These are phyloP conservation scores for Cylas formicarius DNA, from an alignment of 1,140 invertebrate genomes.

Conservation along the genomic window DNA sequence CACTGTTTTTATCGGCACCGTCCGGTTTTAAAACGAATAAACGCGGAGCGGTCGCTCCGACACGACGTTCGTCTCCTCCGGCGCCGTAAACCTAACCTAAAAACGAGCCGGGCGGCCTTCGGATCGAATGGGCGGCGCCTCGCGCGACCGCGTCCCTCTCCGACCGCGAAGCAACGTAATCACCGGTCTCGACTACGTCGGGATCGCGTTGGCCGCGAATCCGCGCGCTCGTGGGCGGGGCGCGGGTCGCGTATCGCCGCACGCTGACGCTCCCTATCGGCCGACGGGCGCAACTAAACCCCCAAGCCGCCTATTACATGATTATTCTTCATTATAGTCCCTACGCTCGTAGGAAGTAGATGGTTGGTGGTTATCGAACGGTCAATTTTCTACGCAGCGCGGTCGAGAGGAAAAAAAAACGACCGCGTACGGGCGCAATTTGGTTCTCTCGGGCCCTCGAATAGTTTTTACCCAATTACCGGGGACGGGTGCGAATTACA, in stretches of 20 bases:
- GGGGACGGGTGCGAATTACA: slow-evolving; percentile 43
- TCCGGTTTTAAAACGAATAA: too few relatives aligned
- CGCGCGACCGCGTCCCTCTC: slow-evolving; percentile 14
- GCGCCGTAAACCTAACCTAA: slow-evolving; percentile 34
- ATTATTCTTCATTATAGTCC: slow-evolving; percentile 45
- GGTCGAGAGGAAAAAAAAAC: slow-evolving; percentile 41
- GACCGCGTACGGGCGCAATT: slow-evolving; percentile 41
- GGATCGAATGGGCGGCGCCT: slow-evolving; percentile 25
- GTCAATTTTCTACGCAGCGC: slow-evolving; percentile 40
- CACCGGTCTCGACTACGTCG: slow-evolving; percentile 25
- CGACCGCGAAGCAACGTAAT: slow-evolving; percentile 18
- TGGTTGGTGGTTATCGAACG: slow-evolving; percentile 39
- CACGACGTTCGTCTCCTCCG: too few relatives aligned
- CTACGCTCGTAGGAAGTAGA: slow-evolving; percentile 44
- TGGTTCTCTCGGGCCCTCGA: slow-evolving; percentile 38
- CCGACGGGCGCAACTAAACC: slow-evolving; percentile 28
- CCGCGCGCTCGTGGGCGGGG: slow-evolving; percentile 16
- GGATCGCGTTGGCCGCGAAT: slow-evolving; percentile 5
- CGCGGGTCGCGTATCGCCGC: slow-evolving; percentile 24
- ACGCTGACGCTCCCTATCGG: slow-evolving; percentile 38
- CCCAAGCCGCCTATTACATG: slow-evolving; percentile 43
- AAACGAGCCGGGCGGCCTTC: too few relatives aligned
- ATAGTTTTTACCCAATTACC: slow-evolving; percentile 41
- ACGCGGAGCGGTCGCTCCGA: slow-evolving; percentile 1
- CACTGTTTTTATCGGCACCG: too few relatives aligned